Percentiles rank a stretch among this genome's conserved stretches.
Conservation (phyloP, 2,888 invertebrate species). For the Cantharis rufa region DNA sequence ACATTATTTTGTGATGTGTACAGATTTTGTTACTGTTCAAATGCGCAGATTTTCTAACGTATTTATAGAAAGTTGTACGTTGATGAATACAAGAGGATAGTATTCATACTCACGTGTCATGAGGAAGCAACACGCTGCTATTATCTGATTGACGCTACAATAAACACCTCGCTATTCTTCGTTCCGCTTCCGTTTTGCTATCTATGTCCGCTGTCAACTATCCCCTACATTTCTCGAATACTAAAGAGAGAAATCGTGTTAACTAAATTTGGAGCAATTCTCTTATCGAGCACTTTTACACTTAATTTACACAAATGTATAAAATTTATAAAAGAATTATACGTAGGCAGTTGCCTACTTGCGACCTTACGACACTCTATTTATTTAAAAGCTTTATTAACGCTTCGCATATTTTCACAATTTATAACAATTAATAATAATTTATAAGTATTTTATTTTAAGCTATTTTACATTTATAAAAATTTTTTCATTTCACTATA, state of each 20-base stretch:
- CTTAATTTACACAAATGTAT: not conserved
- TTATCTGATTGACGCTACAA: conserved; percentile 35
- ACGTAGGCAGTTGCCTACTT: not conserved
- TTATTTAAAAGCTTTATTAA: not conserved
- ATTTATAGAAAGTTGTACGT: conserved; percentile 25
- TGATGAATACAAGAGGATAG: conserved; percentile 25
- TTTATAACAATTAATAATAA: not conserved
- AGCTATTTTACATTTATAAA: no score
- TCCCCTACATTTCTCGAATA: conserved; percentile 20
- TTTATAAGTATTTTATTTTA: no score
- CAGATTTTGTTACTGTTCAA: conserved; percentile 26
- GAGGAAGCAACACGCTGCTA: conserved; percentile 26
- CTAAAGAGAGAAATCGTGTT: conserved; percentile 8
- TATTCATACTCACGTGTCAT: conserved; percentile 29
- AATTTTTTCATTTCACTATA: no score
- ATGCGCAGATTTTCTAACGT: conserved; percentile 22
- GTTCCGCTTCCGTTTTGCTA: conserved; percentile 41
- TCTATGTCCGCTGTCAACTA: conserved; percentile 38
- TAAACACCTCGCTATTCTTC: conserved; percentile 42
- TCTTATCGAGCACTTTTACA: not conserved
- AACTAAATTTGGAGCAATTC: conserved; percentile 13
- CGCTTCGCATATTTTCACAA: not conserved
- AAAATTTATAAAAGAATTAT: not conserved
- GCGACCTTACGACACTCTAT: not conserved
- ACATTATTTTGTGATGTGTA: conserved; percentile 28